Evolutionary conservation across 2,113 vertebrate species (phyloP), one percentile per base, ranked within the genome.

Genomic region (Ciconia stormi): DNA sequence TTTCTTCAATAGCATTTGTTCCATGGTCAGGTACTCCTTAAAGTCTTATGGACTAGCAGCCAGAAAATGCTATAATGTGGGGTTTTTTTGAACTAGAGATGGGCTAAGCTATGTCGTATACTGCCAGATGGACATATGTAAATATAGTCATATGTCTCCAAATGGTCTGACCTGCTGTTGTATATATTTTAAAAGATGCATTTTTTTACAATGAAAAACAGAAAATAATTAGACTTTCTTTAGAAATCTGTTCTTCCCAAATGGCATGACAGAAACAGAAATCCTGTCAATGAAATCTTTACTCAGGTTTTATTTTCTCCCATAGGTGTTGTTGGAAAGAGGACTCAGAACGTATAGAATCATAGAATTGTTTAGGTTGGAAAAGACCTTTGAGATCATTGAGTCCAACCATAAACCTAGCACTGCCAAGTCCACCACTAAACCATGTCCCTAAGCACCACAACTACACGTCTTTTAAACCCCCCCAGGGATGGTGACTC

Each of bases 191-290:
- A 4, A 69, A 80, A 81, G 2, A 18, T 38, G 4, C 1, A 9
- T 16, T 50, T 42, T 0, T 47, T 65, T 20, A n/a, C 17, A 79
- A 59, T n/a, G 6, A 44, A 56, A 66, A 5, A 0, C 1, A 27
- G 6, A 80, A 72, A 67, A 77, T 18, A 10, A 10, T 34, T 34
- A 62, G 8, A 19, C 6, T 36, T 46, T 34, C 2, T 49, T 62
- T 42, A 15, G 29, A 82, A 74, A 82, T 47, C 7, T 85, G 8
- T 82, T 87, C 50, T 87, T 77, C 29, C 4, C 10, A 66, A 87
- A 63, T 34, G 11, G 1, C 3, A 58, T 20, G 10, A 19, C 18
- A 85, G 38, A 62, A 83, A 42, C 9, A 67, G 38, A 74, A 87
- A 46, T 34, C 42, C 78, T 70, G 22, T 12, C 0, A 11, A 13